Conservation (phyloP, 2,113 vertebrate species). For the Vireo altiloquus region DNA sequence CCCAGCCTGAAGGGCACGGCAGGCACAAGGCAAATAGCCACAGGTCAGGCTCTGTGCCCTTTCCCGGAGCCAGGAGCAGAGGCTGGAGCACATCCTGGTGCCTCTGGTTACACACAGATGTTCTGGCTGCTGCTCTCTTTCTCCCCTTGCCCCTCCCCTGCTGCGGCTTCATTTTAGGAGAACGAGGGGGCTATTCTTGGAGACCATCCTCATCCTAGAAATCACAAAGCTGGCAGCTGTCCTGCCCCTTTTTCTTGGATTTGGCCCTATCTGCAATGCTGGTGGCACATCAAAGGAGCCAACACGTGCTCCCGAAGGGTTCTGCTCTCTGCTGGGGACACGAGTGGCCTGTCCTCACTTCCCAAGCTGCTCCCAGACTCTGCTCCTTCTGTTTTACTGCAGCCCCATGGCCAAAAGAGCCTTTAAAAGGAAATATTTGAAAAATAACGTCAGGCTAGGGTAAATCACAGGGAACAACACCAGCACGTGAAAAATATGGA, state of each 20-base stretch:
- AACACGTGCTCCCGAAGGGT: not conserved
- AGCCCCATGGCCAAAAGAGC: not conserved
- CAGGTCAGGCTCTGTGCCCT: not conserved
- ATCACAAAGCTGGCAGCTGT: conserved; percentile 23
- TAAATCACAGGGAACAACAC: not conserved
- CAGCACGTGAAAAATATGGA: not conserved
- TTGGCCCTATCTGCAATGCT: not conserved
- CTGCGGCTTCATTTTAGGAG: not conserved
- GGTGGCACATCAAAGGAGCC: not conserved
- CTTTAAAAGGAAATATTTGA: not conserved
- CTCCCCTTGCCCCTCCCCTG: not conserved
- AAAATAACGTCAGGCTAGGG: not conserved
- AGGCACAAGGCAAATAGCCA: not conserved
- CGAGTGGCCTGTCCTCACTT: not conserved
- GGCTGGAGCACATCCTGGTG: not conserved
- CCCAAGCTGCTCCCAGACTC: not conserved
- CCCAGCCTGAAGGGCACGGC: not conserved
- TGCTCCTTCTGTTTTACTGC: not conserved
- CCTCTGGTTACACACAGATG: not conserved
- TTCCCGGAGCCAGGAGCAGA: not conserved
- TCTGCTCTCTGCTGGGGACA: not conserved
- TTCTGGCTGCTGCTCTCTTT: not conserved
- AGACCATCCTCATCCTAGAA: conserved; percentile 6
- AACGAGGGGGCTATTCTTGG: conserved; percentile 1
- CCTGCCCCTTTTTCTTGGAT: not conserved